Conservation (phyloP, 2,888 invertebrate species). For the Chymomyza procnemis region DNA sequence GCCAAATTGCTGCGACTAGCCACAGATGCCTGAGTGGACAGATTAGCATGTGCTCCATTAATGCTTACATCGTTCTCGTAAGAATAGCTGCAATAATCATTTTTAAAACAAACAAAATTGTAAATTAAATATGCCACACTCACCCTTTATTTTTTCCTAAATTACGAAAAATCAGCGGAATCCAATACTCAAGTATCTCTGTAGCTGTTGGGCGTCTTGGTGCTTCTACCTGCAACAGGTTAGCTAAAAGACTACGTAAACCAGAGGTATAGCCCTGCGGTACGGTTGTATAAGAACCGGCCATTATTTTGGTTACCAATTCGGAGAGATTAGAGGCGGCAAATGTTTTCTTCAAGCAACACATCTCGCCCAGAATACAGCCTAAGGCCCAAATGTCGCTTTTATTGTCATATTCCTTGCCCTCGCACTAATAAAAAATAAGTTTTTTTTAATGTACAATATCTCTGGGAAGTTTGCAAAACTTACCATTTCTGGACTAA, state of each 20-base stretch:
- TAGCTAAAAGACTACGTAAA: constrained; percentile 82
- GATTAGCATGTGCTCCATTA: constrained; percentile 37
- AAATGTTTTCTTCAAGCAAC: constrained; percentile 85
- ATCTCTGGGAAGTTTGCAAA: not conserved
- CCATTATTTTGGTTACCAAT: constrained; percentile 86
- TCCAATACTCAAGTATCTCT: constrained; percentile 80
- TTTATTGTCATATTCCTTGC: constrained; percentile 86
- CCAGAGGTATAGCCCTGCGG: constrained; percentile 83
- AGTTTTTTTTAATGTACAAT: not conserved
- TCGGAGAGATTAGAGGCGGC: constrained; percentile 86
- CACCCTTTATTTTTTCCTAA: constrained; percentile 77
- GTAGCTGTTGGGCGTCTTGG: constrained; percentile 82
- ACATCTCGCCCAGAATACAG: constrained; percentile 87
- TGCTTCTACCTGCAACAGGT: constrained; percentile 83
- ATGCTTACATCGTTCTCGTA: constrained; percentile 71
- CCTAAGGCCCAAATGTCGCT: constrained; percentile 89
- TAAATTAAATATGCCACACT: not conserved
- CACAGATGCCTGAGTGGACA: constrained; percentile 20
- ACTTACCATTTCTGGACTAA: constrained; percentile 85
- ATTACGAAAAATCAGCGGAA: constrained; percentile 79
- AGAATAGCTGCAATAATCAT: constrained; percentile 55
- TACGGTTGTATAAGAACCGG: constrained; percentile 84
- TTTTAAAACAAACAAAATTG: not conserved
- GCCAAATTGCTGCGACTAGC: constrained; percentile 46
- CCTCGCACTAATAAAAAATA: constrained; percentile 82